Evolutionary conservation across 2,797 vertebrate species (phyloP), one percentile per base, ranked within the genome.

Genomic region (Phrynocephalus forsythii): DNA sequence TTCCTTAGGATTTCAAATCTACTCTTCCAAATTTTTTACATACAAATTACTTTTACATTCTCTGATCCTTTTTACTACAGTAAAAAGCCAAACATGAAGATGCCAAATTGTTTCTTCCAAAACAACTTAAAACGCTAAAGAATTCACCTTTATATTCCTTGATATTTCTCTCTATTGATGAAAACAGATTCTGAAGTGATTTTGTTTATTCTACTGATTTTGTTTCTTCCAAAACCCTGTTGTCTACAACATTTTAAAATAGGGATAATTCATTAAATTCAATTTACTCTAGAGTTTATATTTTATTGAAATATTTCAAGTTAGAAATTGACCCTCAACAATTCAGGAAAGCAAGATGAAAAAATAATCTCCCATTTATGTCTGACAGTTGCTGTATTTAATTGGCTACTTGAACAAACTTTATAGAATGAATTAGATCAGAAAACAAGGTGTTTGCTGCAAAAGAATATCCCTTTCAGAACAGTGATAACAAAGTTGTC

Each of bases 401-500:
- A 30, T 84, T 87, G 26, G 2, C 50, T 48, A 89, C 79, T 2
- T 67, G 5, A 5, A 50, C 10, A 86, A 88, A 63, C 0, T 20
- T 0, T 9, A 73, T n/a, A 85, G 83, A 89, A n/a, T 0, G 16
- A 0, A 26, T 9, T 30, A 85, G 83, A 6, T 10, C 26, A 86
- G 83, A 22, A 76, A 75, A 83, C 78, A 84, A n/a, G 63, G 73
- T n/a, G 60, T 50, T 77, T 86, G 11, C 77, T 68, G 24, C 67
- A 38, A 67, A 56, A 85, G 28, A 75, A 52, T 88, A 76, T 86
- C 50, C 73, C 1, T 89, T 67, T 69, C 26, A 72, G 15, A 48
- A 79, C 72, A 67, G 0, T 77, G 52, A 91, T 91, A 91, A 87
- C 75, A 87, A 91, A 50, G 28, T 81, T 7, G 80, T 1, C 50